Evolutionary conservation across 2,113 vertebrate species (phyloP).

Genomic region (Dromas ardeola): DNA sequence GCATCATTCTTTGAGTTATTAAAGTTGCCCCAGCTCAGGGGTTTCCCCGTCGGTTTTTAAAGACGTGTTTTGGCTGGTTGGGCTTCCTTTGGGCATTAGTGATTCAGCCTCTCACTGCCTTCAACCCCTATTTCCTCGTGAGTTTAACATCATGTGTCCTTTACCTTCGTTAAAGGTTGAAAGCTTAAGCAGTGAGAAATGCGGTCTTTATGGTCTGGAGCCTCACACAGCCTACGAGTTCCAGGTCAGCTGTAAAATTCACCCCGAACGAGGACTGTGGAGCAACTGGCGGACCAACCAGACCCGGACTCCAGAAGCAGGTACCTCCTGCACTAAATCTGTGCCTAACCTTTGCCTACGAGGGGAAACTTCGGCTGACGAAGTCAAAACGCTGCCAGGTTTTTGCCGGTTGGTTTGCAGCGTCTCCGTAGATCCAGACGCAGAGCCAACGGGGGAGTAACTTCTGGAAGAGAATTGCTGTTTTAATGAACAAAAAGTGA

Average conservation of each 20-base stretch:
- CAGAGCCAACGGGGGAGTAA: background rate
- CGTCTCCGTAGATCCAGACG: accelerated
- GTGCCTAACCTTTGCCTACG: background rate
- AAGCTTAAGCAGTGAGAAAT: background rate
- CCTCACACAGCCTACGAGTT: slow-evolving; percentile 74
- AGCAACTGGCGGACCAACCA: slow-evolving; percentile 61
- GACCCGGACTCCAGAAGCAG: slow-evolving; percentile 60
- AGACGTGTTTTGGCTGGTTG: accelerated
- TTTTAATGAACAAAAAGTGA: accelerated
- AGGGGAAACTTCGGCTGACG: accelerated
- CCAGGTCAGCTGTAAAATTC: slow-evolving; percentile 70
- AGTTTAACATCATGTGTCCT: accelerated
- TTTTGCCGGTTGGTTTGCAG: background rate
- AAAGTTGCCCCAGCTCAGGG: background rate
- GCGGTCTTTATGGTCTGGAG: slow-evolving; percentile 41
- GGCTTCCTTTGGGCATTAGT: background rate
- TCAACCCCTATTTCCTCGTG: accelerated
- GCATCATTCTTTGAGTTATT: accelerated
- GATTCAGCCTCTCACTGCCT: background rate
- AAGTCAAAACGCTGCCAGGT: background rate
- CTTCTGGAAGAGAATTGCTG: background rate
- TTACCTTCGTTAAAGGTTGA: slow-evolving; percentile 33
- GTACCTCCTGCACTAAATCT: background rate
- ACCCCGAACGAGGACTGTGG: slow-evolving; percentile 63
- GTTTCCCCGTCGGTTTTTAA: accelerated